Percentiles rank a stretch among this genome's conserved stretches.
Conservation (phyloP, 2,888 invertebrate genomes). For the Erebia epiphron region DNA sequence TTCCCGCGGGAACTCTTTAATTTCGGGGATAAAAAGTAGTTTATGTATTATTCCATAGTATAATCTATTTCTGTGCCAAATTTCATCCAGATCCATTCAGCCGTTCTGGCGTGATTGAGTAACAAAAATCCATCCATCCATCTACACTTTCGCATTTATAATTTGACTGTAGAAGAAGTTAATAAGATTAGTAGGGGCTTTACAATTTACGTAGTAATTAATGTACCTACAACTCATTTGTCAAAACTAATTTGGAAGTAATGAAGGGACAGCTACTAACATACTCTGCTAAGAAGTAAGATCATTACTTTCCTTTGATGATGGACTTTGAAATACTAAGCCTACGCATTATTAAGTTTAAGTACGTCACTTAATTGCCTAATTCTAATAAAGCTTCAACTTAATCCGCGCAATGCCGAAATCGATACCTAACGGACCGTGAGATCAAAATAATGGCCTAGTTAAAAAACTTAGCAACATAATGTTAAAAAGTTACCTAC, state of each 20-base stretch:
- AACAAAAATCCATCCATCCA: no score
- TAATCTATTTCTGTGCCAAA: no score
- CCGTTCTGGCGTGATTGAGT: no score
- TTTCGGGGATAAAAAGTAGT: no score
- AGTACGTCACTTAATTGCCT: neutral
- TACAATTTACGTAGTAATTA: no score
- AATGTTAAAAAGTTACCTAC: slow-evolving; percentile 30
- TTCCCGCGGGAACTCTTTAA: no score
- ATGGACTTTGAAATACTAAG: neutral
- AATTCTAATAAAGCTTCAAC: slow-evolving; percentile 8
- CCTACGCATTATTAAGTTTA: slow-evolving; percentile 2
- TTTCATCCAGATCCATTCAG: no score
- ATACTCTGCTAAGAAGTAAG: no score
- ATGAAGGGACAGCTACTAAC: neutral
- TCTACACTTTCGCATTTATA: no score
- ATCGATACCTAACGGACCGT: slow-evolving; percentile 5
- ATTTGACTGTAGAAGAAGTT: no score
- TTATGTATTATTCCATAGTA: no score
- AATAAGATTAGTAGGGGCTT: no score
- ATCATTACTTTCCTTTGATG: neutral
- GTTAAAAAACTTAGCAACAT: slow-evolving; percentile 32
- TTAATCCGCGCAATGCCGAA: neutral
- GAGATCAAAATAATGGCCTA: slow-evolving; percentile 26
- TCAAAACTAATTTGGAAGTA: neutral
- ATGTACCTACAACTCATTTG: neutral